Conservation (phyloP, 2,888 invertebrate species). For the Caenorhabditis zanzibari region DNA sequence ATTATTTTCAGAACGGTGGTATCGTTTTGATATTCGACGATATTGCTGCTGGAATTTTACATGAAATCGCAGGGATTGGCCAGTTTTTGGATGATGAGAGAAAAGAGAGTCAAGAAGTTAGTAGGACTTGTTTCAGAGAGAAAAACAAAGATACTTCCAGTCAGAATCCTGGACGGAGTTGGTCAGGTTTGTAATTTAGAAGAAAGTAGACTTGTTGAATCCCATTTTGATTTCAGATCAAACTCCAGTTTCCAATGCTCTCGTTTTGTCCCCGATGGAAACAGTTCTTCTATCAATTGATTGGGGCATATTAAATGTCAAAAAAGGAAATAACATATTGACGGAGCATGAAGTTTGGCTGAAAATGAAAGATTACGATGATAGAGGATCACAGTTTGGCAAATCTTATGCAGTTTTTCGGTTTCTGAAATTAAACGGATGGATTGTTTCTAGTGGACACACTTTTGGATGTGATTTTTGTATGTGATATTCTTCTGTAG, state of each 20-base stretch:
- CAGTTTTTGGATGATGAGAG: constrained; percentile 53
- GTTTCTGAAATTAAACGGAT: constrained; percentile 66
- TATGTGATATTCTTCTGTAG: constrained; percentile 30
- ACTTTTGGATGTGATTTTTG: constrained; percentile 74
- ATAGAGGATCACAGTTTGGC: constrained; percentile 22
- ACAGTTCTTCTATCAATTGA: constrained; percentile 40
- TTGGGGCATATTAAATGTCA: constrained; percentile 43
- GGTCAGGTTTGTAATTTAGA: constrained; percentile 19
- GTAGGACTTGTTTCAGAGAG: constrained; percentile 33
- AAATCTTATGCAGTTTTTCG: constrained; percentile 58
- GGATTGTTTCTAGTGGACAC: constrained; percentile 69
- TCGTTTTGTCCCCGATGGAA: constrained; percentile 53
- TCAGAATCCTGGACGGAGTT: not conserved
- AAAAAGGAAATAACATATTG: not conserved
- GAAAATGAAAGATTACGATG: constrained; percentile 25
- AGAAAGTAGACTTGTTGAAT: not conserved
- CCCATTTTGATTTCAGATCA: constrained; percentile 26
- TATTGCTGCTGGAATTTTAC: constrained; percentile 21
- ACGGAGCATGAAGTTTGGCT: constrained; percentile 41
- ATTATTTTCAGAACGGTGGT: constrained; percentile 54
- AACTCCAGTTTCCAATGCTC: not conserved
- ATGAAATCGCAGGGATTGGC: constrained; percentile 56
- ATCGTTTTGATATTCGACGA: constrained; percentile 45
- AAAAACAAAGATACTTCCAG: not conserved
- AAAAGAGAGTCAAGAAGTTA: constrained; percentile 40